Evolutionary conservation across 2,797 vertebrate species (phyloP).

Genomic region (Lepus oiostolus): DNA sequence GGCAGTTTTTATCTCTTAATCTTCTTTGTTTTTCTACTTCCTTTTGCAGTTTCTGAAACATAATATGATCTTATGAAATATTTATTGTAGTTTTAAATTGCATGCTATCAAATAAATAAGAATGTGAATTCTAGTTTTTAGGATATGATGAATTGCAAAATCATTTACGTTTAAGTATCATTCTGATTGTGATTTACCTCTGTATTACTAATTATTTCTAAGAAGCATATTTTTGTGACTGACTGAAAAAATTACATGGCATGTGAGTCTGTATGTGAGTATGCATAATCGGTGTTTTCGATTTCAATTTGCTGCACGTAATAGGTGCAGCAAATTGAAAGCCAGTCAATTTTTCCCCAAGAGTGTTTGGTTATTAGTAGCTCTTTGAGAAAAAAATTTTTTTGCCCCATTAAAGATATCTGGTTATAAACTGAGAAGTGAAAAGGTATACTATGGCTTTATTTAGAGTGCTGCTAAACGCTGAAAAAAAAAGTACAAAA

Average conservation of each 20-base stretch:
- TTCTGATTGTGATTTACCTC: conserved; percentile 50
- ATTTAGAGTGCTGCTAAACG: not conserved
- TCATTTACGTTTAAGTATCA: conserved; percentile 34
- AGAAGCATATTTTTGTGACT: conserved; percentile 8
- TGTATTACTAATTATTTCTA: not conserved
- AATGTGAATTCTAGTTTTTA: conserved; percentile 5
- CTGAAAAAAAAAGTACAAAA: not conserved
- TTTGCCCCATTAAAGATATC: not conserved
- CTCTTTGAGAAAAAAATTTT: not conserved
- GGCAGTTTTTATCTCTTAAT: conserved; percentile 27
- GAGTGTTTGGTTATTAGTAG: conserved; percentile 27
- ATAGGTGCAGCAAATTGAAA: conserved; percentile 36
- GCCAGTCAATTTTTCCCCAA: not conserved
- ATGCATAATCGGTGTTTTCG: not conserved
- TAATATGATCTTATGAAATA: conserved; percentile 30
- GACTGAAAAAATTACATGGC: not conserved
- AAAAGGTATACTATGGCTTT: not conserved
- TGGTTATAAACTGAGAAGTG: not conserved
- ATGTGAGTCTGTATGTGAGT: not conserved
- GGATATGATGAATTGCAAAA: conserved; percentile 50
- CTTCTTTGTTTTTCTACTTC: not conserved
- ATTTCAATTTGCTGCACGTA: not conserved
- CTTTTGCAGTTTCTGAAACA: conserved; percentile 45
- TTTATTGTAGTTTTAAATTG: conserved; percentile 52
- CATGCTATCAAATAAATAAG: conserved; percentile 42